Evolutionary conservation across 2,888 invertebrate species (phyloP), one percentile per base, ranked within the genome.

Genomic region (Podotricha telesiphe): DNA sequence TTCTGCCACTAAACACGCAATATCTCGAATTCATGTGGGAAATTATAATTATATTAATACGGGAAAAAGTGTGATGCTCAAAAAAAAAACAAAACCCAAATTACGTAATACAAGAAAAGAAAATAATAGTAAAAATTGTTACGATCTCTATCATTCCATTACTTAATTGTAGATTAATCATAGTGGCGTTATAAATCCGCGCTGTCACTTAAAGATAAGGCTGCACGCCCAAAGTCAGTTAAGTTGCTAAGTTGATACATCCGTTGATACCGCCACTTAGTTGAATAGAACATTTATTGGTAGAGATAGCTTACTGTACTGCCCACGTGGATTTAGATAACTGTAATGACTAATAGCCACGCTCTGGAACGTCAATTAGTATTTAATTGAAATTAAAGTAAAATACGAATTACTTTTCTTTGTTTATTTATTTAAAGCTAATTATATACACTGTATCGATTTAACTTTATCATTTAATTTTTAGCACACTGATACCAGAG

Each of bases 211-310:
- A 17, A 3, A 51, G 69, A 69, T 69, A 69, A 55, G 45, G 47
- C 40, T 19, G 34, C 47, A 65, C 65, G 50, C 55, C 61, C 53
- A 61, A 59, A 65, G 65, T 53, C 56, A 63, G 68, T 67, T 59
- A 63, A 59, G 58, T 65, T 48, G 20, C 45, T 20, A 64, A 65
- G 65, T 61, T 40, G 45, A 65, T 69, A 65, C 59, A 69, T 65
- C 61, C 20, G 37, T 20, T 28, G 37, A 66, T 59, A 59, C 13
- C 13, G 62, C 34, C n/a, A 37, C 48, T 62, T 48, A 62, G 48
- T 47, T 37, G 28, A 48, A 48, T 19, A n/a, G 48, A 62, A 62
- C 62, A 62, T 62, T 62, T 62, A 62, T 62, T 62, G 62, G 28
- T 19, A 2, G 47, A 62, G 62, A 62, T 62, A 62, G 48, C 34